Evolutionary conservation across 1,140 invertebrate species (phyloP).

Genomic region (Trypoxylus dichotomus): DNA sequence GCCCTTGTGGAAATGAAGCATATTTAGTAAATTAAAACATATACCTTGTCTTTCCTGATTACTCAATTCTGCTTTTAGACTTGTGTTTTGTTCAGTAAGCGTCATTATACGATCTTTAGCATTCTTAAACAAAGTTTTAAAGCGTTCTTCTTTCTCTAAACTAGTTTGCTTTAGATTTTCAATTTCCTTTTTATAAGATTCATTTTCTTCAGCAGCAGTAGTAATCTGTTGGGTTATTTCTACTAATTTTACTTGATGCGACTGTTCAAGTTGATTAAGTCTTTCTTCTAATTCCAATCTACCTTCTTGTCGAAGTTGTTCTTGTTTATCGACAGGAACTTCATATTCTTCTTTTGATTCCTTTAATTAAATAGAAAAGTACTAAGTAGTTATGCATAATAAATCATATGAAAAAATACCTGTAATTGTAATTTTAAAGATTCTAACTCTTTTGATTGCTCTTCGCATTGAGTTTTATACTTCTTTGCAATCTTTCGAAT

Average conservation of each 20-base stretch:
- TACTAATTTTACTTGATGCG: slow-evolving; percentile 58
- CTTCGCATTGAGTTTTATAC: slow-evolving; percentile 86
- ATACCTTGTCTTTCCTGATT: slow-evolving; percentile 56
- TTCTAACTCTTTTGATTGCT: slow-evolving; percentile 65
- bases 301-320: slow-evolving; percentile 58
- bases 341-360: slow-evolving; percentile 8
- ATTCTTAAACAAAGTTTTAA: slow-evolving; percentile 71
- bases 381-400: neutral
- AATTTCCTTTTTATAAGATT: slow-evolving; percentile 70
- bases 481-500: slow-evolving; percentile 90
- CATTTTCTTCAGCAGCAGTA: slow-evolving; percentile 62
- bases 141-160: slow-evolving; percentile 71
- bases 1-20: neutral
- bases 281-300: slow-evolving; percentile 56
- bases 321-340: slow-evolving; percentile 50
- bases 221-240: slow-evolving; percentile 66
- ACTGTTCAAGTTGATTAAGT: slow-evolving; percentile 53
- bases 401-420: slow-evolving; percentile 39
- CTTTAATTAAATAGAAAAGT: neutral
- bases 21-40: slow-evolving; percentile 36
- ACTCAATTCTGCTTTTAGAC: slow-evolving; percentile 60
- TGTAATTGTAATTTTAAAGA: slow-evolving; percentile 57
- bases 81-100: slow-evolving; percentile 67
- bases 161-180: slow-evolving; percentile 66
- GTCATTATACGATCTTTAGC: slow-evolving; percentile 71